Evolutionary conservation across 1,140 invertebrate genomes (phyloP).

Genomic region (Drosophila rufa): DNA sequence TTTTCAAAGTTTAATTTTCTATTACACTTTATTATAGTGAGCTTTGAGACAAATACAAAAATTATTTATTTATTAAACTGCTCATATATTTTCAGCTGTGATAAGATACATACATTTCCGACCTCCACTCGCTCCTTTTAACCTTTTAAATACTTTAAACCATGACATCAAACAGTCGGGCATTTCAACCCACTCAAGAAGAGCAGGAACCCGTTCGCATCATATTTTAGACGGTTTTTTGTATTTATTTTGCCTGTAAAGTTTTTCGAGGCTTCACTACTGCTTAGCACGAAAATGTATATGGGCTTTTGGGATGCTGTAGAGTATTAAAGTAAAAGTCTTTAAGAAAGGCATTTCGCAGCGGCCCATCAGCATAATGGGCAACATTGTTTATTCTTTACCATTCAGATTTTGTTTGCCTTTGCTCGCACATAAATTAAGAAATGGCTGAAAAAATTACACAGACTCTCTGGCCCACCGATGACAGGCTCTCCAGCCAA

Average conservation of each 20-base stretch:
- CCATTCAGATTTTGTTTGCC: constrained; percentile 61
- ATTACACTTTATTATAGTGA: not conserved
- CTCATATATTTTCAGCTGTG: too few species aligned
- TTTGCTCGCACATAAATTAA: constrained; percentile 74
- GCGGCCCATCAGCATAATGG: constrained; percentile 51
- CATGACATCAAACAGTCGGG: constrained; percentile 2
- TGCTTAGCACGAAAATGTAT: constrained; percentile 5
- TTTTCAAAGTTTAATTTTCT: not conserved
- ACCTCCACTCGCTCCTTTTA: not conserved
- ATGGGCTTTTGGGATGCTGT: not conserved
- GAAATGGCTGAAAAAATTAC: constrained; percentile 73
- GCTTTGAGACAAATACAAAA: not conserved
- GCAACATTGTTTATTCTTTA: constrained; percentile 54
- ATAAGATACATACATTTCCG: not conserved
- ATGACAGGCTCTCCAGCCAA: constrained; percentile 57
- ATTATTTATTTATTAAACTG: not conserved
- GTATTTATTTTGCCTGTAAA: constrained; percentile 33
- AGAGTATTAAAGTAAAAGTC: constrained; percentile 21
- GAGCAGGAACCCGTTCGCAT: constrained; percentile 18
- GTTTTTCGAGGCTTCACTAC: constrained; percentile 41
- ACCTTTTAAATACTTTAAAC: not conserved
- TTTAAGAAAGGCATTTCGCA: constrained; percentile 27
- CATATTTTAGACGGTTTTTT: constrained; percentile 66
- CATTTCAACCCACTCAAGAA: not conserved
- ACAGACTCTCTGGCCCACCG: constrained; percentile 18